phyloP scores from a whole-genome alignment of 2,888 invertebrate species.

The Lasiommata megera region DNA sequence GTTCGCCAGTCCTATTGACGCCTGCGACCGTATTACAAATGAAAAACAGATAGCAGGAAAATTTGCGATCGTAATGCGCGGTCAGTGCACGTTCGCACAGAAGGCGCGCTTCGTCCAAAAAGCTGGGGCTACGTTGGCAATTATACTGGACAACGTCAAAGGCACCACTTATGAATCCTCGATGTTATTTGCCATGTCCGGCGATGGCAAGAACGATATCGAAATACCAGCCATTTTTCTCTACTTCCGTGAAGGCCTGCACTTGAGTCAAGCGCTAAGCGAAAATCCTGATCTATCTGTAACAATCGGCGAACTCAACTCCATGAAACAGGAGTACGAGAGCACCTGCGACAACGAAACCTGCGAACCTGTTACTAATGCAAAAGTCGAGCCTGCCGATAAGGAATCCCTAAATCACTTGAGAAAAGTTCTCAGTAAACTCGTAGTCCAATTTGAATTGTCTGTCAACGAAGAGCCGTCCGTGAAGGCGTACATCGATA shows the following conservation, averaged over 20 bases:
- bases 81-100: conserved; percentile 97
- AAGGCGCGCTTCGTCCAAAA: conserved; percentile 92
- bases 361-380: conserved; percentile 47
- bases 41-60: conserved; percentile 83
- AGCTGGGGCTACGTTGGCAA: conserved; percentile 91
- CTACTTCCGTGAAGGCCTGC: conserved; percentile 88
- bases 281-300: conserved; percentile 80
- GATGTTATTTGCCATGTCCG: conserved; percentile 97
- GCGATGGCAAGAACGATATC: conserved; percentile 93
- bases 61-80: conserved; percentile 93
- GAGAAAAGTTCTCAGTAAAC: conserved; percentile 67
- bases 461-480: conserved; percentile 48
- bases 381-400: conserved; percentile 40
- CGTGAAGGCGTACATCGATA: conserved; percentile 21
- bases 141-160: conserved; percentile 91
- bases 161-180: conserved; percentile 88
- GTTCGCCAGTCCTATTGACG: conserved; percentile 86
- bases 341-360: conserved; percentile 46
- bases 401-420: conserved; percentile 63
- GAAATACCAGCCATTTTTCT: conserved; percentile 95
- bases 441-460: conserved; percentile 65
- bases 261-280: conserved; percentile 82
- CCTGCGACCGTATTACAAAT: conserved; percentile 82
- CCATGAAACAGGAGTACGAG: conserved; percentile 52
- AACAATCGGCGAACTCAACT: conserved; percentile 73